phyloP scores from a whole-genome alignment of 2,888 invertebrate genomes.

The Hypselothyrea guttata region DNA sequence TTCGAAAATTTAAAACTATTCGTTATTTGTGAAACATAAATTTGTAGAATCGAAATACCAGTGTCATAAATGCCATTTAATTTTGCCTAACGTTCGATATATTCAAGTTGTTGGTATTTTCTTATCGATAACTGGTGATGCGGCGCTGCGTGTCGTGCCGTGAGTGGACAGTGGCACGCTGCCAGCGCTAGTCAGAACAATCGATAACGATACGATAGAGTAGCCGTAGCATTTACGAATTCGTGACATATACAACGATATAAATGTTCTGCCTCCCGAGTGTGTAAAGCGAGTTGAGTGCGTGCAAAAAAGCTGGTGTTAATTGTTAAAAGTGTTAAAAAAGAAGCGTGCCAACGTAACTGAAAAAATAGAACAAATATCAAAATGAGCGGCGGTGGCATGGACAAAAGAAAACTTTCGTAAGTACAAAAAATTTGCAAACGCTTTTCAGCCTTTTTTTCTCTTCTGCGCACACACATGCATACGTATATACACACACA shows the following conservation, averaged over 20 bases:
- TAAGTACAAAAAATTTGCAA: constrained; percentile 75
- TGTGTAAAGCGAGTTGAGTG: constrained; percentile 54
- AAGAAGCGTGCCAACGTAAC: constrained; percentile 35
- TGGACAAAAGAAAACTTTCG: constrained; percentile 83
- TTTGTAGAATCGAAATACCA: too few relatives aligned
- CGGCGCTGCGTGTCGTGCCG: background rate
- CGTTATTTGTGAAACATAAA: too few relatives aligned
- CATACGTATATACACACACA: constrained; percentile 46
- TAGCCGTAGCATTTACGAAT: constrained; percentile 50
- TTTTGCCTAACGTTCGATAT: constrained; percentile 1
- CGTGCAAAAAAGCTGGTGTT: constrained; percentile 53
- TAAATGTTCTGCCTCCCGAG: constrained; percentile 51
- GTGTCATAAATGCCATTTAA: too few relatives aligned
- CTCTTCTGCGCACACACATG: constrained; percentile 42
- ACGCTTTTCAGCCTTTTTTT: constrained; percentile 46
- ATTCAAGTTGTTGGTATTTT: constrained; percentile 20
- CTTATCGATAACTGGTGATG: too few relatives aligned
- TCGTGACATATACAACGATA: constrained; percentile 57
- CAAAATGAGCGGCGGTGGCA: constrained; percentile 79
- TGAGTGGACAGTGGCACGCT: constrained; percentile 13
- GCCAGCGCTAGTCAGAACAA: constrained; percentile 36
- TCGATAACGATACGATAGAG: constrained; percentile 40
- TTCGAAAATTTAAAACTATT: too few relatives aligned
- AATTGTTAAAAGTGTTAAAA: constrained; percentile 48
- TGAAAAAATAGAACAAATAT: constrained; percentile 38